Base-by-base conservation (phyloP, 2,113 vertebrate genomes). In the Nematolebias whitei region DNA sequence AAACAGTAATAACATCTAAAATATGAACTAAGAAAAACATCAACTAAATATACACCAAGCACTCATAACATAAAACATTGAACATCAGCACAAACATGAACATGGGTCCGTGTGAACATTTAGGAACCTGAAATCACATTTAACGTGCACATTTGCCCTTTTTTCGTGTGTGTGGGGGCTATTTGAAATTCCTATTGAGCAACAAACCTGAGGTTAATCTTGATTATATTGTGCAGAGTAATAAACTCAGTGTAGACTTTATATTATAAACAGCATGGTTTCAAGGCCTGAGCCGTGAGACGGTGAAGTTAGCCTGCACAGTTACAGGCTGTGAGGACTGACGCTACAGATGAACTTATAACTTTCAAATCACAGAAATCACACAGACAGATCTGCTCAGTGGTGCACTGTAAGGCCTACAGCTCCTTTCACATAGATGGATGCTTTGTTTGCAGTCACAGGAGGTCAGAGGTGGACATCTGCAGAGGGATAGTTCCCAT, bases 401-500 rank as follows among this genome's bases (percentile, higher is more conserved):
- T 63, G 73, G 15, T 62, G 68, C 49, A 62, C 44, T 79, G 61
- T 51, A 40, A 66, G 57, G 53, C 70, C 76, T 61, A 45, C 74
- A 66, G 23, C 57, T 62, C 48, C 15, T 48, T 64, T 63, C 50
- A 55, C 71, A 80, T 59, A 67, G 74, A 82, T 62, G 75, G 68
- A 68, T 13, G 59, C 61, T 78, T 74, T 88, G 88, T 87, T 55
- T 71, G 66, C 61, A 44, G 51, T n/a, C 65, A 54, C 14, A 16
- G 51, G 67, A 71, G 79, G 76, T 85, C 86, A 82, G 74, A 71
- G 63, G 73, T 76, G 55, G 40, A 82, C 79, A 85, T 87, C 80
- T 85, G 86, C 71, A 57, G 67, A 63, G 29, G 62, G 74, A 74
- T 66, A 63, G 59, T 82, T 86, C 85, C 86, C 87, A 85, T 81